Base-by-base conservation (phyloP, 2,888 invertebrate species). In the Coleophora flavipennella region DNA sequence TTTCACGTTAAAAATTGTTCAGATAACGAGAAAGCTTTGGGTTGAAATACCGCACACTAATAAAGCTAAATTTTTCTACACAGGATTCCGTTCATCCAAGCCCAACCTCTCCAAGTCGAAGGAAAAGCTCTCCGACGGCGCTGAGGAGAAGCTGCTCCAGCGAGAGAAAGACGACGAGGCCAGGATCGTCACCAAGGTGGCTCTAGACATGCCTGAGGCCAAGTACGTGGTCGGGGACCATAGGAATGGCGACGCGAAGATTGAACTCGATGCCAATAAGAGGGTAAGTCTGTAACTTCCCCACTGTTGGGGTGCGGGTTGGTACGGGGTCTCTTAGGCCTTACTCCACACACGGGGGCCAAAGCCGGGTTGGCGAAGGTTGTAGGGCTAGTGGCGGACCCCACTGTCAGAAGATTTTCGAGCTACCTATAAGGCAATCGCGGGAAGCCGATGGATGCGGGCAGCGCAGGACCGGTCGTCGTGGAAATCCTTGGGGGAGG, bases 181-280 rank as follows among this genome's bases (percentile, higher is more conserved):
- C 31, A 83, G 87, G 64, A 83, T 87, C 41, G 74, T 86, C 13
- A 86, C 85, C 8, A 85, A 87, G 38, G 87, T 88, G 25, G 86
- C 87, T 58, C 87, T 88, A 25, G 86, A 87, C 59, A 81, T 86
- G 66, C 87, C 88, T 1, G 89, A 93, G 80, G 92, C 93, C 1
- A 92, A 92, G 74, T 93, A 91, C 53, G 89, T 91, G 36, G 87
- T 90, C 10, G 91, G 89, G 1, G 89, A 90, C 63, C 88, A 91
- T 48, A 88, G 92, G 65, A 96, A 95, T 85, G 95, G 95, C 1
- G 95, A 95, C 69, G 93, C 95, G 1, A 95, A 94, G 78, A 91
- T 96, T 45, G 93, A 94, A 62, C 92, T 95, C 39, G 92, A 92
- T 53, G 87, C 85, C 38, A 78, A 86, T 31, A 87, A 88, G 49